Percentiles rank a stretch among this genome's conserved stretches.
Evolutionary conservation across 2,888 invertebrate genomes (phyloP).

Genomic region (Andrena hattorfiana): DNA sequence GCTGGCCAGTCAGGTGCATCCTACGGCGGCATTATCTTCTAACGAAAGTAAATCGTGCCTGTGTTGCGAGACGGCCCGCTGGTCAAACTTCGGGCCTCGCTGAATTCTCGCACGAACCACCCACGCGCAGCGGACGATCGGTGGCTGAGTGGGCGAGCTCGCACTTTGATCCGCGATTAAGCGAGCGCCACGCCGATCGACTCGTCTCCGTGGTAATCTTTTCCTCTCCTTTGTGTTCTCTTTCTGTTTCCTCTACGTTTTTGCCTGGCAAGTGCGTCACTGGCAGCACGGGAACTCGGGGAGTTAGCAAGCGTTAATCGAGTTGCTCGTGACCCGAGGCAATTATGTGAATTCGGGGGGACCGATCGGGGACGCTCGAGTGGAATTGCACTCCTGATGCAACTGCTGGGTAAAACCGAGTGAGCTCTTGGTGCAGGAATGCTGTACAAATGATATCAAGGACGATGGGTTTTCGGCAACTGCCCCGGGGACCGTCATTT

Average conservation of each 20-base stretch:
- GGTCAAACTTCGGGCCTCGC: neutral
- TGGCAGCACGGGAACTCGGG: neutral
- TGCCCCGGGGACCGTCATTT: no score
- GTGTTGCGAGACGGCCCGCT: neutral
- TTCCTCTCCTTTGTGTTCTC: neutral
- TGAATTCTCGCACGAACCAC: neutral
- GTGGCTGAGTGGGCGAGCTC: neutral
- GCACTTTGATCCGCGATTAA: neutral
- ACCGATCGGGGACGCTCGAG: neutral
- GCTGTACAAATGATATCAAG: neutral
- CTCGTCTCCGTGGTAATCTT: neutral
- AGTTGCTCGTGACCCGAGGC: neutral
- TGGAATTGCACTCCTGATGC: neutral
- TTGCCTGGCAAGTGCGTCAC: neutral
- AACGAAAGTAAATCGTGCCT: slow-evolving; percentile 44
- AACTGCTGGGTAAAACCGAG: neutral
- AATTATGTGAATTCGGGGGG: neutral
- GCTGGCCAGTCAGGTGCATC: slow-evolving; percentile 62
- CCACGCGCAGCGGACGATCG: neutral
- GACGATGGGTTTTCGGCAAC: no score
- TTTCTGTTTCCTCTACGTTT: no score
- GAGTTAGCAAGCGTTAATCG: neutral
- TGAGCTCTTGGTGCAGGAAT: neutral
- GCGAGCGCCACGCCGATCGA: neutral
- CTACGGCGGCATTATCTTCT: slow-evolving; percentile 28